Conservation (phyloP, 1,140 invertebrate genomes). For the Streblospio benedicti region DNA sequence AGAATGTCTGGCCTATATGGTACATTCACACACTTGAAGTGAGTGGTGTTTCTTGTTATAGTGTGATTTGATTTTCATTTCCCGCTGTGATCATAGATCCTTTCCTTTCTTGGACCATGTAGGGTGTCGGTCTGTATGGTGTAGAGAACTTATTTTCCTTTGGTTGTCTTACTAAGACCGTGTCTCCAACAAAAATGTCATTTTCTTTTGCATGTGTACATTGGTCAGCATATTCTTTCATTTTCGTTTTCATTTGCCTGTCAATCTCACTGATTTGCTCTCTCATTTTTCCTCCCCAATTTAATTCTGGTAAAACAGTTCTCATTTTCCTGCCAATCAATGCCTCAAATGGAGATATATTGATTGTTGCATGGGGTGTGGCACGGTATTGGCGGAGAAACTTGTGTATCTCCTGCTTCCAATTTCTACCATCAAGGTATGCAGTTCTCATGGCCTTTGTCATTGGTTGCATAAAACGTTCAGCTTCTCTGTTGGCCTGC, state of each 20-base stretch:
- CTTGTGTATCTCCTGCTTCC: constrained; percentile 15
- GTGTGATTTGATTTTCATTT: no score
- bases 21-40: no score
- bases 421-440: constrained; percentile 5
- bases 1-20: no score
- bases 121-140: neutral
- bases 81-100: neutral
- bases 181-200: neutral
- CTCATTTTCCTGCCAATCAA: no score
- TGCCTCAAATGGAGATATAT: neutral
- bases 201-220: neutral
- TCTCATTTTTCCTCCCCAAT: neutral
- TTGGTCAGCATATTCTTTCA: constrained; percentile 4
- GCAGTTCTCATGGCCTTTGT: constrained; percentile 13
- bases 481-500: constrained; percentile 2
- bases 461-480: neutral
- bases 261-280: neutral
- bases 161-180: neutral
- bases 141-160: neutral
- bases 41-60: no score
- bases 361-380: neutral
- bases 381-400: constrained; percentile 3
- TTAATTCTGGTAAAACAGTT: no score
- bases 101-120: neutral
- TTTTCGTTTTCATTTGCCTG: neutral